Base-by-base conservation (phyloP, 2,888 invertebrate genomes). In the Hyposoter didymator region DNA sequence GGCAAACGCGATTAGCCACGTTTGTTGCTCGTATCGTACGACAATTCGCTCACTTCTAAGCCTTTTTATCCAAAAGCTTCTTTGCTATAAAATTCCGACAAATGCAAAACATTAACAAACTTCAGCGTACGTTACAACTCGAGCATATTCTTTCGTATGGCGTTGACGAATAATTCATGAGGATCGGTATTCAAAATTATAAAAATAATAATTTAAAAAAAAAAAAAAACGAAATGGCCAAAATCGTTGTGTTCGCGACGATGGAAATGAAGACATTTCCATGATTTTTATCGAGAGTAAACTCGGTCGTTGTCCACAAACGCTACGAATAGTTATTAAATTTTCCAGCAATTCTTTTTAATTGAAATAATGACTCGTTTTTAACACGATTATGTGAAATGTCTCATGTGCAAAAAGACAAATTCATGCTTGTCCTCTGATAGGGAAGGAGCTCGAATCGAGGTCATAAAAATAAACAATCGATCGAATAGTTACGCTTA, bases 21-120 rank as follows among this genome's bases (percentile, higher is more conserved):
- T 69, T 55, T 80, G 28, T 12, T 66, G 39, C 10, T 39, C 39
- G 8, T 10, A 10, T 8, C 8, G 7, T 10, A 43, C 19, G 3
- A 35, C 55, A 73, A 28, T 84, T 32, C n/a, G 43, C 8, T 10
- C 32, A 19, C 52, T 89, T 83, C 79, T 78, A 84, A 28, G 85
- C 82, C 10, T 82, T 74, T 19, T 90, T 90, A 49, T 91, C 90
- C 69, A 88, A 88, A 6, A 70, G 82, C 73, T 89, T 91, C 74
- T 90, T 91, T n/a, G 89, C 91, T 91, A 87, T 28, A 88, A 89
- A 66, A 80, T 66, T 22, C 22, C 32, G 5, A 1, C 4, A 5
- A 59, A 43, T 22, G 6, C 22, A 17, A 39, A 43, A 55, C 28
- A 12, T 43, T 12, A 69, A 12, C 3, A 17, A 39, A 49, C 12